Conservation (phyloP, 2,113 vertebrate species). For the Nibea coibor region DNA sequence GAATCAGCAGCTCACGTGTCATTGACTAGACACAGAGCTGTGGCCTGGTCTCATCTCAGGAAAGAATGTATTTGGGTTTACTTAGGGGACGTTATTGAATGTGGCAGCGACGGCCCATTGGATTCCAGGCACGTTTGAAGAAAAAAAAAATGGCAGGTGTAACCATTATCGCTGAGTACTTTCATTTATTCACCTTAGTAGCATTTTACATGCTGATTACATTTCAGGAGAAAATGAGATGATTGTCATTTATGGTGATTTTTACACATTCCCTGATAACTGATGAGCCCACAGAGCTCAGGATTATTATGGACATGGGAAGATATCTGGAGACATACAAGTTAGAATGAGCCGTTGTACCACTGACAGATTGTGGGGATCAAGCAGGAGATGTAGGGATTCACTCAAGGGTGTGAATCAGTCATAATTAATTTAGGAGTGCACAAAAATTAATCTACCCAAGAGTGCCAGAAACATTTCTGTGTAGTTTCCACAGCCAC, state of each 20-base stretch:
- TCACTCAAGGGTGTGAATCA: constrained; percentile 63
- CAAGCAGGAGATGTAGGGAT: constrained; percentile 58
- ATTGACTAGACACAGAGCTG: constrained; percentile 63
- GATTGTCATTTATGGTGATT: constrained; percentile 14
- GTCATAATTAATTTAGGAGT: constrained; percentile 69
- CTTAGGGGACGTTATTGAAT: constrained; percentile 54
- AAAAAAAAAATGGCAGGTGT: constrained; percentile 23
- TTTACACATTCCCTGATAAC: constrained; percentile 20
- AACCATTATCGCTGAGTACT: constrained; percentile 18
- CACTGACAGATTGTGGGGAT: constrained; percentile 59
- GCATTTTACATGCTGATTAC: constrained; percentile 32
- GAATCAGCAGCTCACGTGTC: constrained; percentile 75
- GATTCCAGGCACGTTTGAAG: constrained; percentile 40
- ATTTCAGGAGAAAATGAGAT: constrained; percentile 24
- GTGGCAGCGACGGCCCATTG: constrained; percentile 51
- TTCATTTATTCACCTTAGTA: constrained; percentile 3
- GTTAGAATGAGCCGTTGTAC: constrained; percentile 25
- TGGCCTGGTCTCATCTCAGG: constrained; percentile 48
- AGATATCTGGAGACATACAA: constrained; percentile 4
- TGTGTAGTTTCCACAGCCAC: constrained; percentile 66
- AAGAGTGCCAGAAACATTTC: constrained; percentile 61
- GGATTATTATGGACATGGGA: not conserved
- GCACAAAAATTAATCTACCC: constrained; percentile 60
- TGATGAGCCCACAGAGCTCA: not conserved
- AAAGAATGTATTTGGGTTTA: constrained; percentile 54